A percentile compares a stretch with the other conserved stretches of the same genome.
phyloP scores from a whole-genome alignment of 2,113 vertebrate genomes.

The Periophthalmodon schlosseri region DNA sequence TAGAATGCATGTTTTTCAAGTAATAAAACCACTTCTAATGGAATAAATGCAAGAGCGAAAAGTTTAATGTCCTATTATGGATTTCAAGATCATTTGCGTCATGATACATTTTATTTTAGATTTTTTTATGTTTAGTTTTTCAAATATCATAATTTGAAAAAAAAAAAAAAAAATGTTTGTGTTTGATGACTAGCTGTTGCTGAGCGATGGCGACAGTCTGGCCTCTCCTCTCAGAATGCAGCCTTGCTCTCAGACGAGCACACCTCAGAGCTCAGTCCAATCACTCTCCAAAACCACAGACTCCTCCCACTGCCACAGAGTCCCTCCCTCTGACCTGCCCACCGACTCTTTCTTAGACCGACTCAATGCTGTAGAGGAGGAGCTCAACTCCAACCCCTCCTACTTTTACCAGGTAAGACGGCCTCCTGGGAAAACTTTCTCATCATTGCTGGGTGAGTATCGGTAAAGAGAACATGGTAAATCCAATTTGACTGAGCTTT shows the following conservation, averaged over 20 bases:
- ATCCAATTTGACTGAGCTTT: no score
- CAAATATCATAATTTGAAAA: neutral
- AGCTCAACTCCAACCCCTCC: conserved; percentile 81
- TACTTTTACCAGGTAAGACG: conserved; percentile 83
- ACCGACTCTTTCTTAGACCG: conserved; percentile 61
- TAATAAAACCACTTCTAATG: no score
- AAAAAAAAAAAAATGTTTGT: neutral
- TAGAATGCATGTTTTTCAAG: no score
- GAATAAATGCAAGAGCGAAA: no score
- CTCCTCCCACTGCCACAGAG: neutral
- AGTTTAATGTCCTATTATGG: no score
- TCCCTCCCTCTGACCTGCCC: conserved; percentile 46
- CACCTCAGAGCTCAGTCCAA: neutral
- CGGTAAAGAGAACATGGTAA: no score
- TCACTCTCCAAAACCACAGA: neutral
- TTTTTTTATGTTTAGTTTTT: no score
- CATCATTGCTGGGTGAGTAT: no score
- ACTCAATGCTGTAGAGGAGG: conserved; percentile 80
- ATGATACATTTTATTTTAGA: neutral
- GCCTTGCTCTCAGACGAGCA: conserved; percentile 52
- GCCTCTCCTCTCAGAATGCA: conserved; percentile 83
- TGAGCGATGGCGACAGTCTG: conserved; percentile 91
- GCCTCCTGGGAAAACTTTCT: neutral
- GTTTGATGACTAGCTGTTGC: conserved; percentile 75
- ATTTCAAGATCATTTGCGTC: neutral